phyloP scores from a whole-genome alignment of 2,888 invertebrate species.

The Phengaris arion region DNA sequence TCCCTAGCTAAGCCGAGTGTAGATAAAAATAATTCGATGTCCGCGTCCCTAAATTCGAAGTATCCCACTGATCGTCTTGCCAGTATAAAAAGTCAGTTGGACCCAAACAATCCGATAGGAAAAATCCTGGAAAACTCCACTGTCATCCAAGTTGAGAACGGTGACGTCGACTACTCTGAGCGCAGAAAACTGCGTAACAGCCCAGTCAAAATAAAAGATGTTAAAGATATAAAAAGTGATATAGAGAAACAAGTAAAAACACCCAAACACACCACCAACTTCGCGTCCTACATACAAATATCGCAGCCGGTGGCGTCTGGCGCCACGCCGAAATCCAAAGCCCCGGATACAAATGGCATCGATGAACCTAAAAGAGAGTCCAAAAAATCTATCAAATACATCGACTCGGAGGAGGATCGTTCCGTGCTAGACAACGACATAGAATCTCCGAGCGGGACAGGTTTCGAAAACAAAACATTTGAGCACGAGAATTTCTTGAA shows the following conservation, averaged over 20 bases:
- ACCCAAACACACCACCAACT: slow-evolving; percentile 79
- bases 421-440: slow-evolving; percentile 65
- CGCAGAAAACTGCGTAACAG: slow-evolving; percentile 48
- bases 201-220: slow-evolving; percentile 52
- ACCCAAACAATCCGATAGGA: slow-evolving; percentile 75
- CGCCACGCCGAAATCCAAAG: slow-evolving; percentile 52
- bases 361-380: slow-evolving; percentile 54
- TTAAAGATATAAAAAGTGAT: slow-evolving; percentile 60
- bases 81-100: slow-evolving; percentile 72
- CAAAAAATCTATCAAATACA: slow-evolving; percentile 59
- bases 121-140: slow-evolving; percentile 76
- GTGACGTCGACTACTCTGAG: slow-evolving; percentile 57
- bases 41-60: slow-evolving; percentile 61
- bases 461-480: slow-evolving; percentile 73
- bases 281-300: slow-evolving; percentile 81
- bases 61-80: slow-evolving; percentile 66
- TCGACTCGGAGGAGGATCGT: slow-evolving; percentile 63
- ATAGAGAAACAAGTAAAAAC: slow-evolving; percentile 70
- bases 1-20: slow-evolving; percentile 58
- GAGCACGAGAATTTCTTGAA: slow-evolving; percentile 72
- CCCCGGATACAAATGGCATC: slow-evolving; percentile 50
- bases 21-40: slow-evolving; percentile 60
- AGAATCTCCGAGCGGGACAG: slow-evolving; percentile 71
- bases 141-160: slow-evolving; percentile 71
- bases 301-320: slow-evolving; percentile 74